Evolutionary conservation across 2,113 vertebrate species (phyloP).

Genomic region (Orientallactaga bullata): DNA sequence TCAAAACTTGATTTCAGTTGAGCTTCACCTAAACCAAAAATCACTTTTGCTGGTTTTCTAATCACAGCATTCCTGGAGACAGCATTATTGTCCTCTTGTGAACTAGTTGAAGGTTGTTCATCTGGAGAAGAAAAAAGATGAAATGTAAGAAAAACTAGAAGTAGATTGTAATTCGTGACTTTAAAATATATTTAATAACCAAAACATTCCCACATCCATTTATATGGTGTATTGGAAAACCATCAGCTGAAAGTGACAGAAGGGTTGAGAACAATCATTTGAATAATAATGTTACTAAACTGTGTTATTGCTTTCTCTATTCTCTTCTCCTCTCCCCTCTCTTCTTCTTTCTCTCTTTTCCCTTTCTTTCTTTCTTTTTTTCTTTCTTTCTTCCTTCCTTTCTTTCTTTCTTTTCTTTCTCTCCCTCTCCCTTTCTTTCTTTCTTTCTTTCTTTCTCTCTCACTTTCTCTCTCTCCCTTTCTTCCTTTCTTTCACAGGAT

Average conservation of each 20-base stretch:
- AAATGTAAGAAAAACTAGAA: conserved; percentile 55
- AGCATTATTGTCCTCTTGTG: neutral
- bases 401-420: neutral
- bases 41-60: conserved; percentile 46
- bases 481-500: too few species aligned
- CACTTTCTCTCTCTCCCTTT: too few species aligned
- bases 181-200: conserved; percentile 52
- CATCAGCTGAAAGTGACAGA: conserved; percentile 41
- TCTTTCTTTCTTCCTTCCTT: neutral
- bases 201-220: neutral
- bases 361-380: too few species aligned
- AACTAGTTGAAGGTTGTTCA: neutral
- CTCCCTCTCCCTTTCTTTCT: too few species aligned
- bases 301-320: neutral
- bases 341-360: neutral
- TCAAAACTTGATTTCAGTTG: neutral
- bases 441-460: too few species aligned
- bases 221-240: neutral
- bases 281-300: neutral
- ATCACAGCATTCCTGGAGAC: neutral
- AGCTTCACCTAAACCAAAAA: conserved; percentile 40
- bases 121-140: neutral
- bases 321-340: too few species aligned
- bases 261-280: conserved; percentile 45
- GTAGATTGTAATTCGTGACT: conserved; percentile 50